A percentile compares a stretch with the other conserved stretches of the same genome.
These are phyloP conservation scores for Alethe castanea DNA, from an alignment of 2,113 vertebrate genomes.

Conservation along the genomic window DNA sequence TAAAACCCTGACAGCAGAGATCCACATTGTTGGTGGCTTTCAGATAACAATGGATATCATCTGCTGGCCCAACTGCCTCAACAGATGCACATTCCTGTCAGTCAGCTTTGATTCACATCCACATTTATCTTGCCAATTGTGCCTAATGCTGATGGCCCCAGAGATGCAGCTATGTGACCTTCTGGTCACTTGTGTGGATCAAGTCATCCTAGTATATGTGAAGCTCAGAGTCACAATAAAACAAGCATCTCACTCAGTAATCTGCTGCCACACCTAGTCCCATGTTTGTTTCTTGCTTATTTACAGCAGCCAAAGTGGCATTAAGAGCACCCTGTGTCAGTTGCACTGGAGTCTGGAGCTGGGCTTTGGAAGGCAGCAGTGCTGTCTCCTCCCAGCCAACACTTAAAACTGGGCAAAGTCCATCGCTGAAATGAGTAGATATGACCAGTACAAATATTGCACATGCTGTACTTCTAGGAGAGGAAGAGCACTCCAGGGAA, in stretches of 20 bases:
- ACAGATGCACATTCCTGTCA: conserved; percentile 63
- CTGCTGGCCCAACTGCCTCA: conserved; percentile 3
- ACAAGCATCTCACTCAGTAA: neutral
- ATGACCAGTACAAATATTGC: neutral
- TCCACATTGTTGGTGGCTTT: neutral
- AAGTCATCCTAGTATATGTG: neutral
- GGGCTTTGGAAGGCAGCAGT: neutral
- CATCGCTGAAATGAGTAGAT: neutral
- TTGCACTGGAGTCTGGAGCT: neutral
- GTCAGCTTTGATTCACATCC: conserved; percentile 31
- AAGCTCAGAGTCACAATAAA: neutral
- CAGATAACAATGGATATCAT: neutral
- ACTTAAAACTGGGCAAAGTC: neutral
- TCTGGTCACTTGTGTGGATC: neutral
- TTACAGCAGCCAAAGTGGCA: neutral
- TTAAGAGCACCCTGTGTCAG: neutral
- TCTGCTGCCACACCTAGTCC: conserved; percentile 43
- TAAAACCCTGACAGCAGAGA: neutral
- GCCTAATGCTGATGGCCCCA: neutral
- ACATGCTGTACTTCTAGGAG: neutral
- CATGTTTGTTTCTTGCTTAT: conserved; percentile 42
- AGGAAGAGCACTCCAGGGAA: neutral
- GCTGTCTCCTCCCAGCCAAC: neutral
- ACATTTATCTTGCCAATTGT: neutral
- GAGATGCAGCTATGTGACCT: conserved; percentile 26